phyloP scores from a whole-genome alignment of 1,140 invertebrate genomes.

The Lasioglossum albipes region DNA sequence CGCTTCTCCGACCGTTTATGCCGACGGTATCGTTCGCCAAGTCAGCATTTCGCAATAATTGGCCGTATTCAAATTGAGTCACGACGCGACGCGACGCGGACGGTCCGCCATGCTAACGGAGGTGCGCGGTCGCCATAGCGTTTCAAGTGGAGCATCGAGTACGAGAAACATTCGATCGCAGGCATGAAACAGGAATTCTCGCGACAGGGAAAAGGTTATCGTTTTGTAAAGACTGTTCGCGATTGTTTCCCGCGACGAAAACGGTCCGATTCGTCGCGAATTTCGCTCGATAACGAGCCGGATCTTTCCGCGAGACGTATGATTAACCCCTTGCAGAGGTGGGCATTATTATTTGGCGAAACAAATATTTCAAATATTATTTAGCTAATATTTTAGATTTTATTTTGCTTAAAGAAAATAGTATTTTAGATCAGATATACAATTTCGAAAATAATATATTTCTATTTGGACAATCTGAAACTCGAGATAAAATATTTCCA shows the following conservation, averaged over 20 bases:
- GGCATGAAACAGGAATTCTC: background rate
- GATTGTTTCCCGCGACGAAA: constrained; percentile 8
- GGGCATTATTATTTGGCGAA: too few relatives aligned
- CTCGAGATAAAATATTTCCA: too few relatives aligned
- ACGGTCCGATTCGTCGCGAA: too few relatives aligned
- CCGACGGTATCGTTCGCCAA: constrained; percentile 30
- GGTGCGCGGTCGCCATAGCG: background rate
- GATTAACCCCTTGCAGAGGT: too few relatives aligned
- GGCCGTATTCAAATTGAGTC: constrained; percentile 47
- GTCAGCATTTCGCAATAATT: constrained; percentile 53
- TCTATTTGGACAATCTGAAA: too few relatives aligned
- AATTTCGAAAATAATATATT: too few relatives aligned
- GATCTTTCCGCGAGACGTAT: too few relatives aligned
- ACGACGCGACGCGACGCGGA: background rate
- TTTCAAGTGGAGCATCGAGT: constrained; percentile 28
- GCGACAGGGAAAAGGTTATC: constrained; percentile 5
- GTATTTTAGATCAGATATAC: too few relatives aligned
- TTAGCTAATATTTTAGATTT: too few relatives aligned
- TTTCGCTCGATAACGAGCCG: too few relatives aligned
- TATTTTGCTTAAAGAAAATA: too few relatives aligned
- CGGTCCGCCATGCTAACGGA: constrained; percentile 22
- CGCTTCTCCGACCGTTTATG: constrained; percentile 26
- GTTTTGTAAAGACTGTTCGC: background rate
- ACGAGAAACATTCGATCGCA: background rate
- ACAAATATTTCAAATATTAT: too few relatives aligned